Percentiles rank a stretch among this genome's conserved stretches.
Conservation (phyloP, 2,113 vertebrate species). For the Xenopus tropicalis region DNA sequence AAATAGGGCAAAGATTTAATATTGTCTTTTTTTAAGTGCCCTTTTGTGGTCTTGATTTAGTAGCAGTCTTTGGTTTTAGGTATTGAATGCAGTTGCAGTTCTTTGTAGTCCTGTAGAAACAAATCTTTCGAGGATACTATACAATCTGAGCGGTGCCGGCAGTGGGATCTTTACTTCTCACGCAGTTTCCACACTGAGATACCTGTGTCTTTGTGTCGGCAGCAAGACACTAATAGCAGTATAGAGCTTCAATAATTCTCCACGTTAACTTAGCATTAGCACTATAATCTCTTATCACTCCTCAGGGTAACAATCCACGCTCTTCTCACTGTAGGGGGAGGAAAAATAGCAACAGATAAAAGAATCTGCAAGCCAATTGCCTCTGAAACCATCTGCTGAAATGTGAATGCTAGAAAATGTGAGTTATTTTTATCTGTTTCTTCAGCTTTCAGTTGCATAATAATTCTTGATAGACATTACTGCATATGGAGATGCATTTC, state of each 20-base stretch:
- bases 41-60: neutral
- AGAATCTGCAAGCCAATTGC: conserved; percentile 39
- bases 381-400: conserved; percentile 41
- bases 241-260: neutral
- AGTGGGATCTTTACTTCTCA: neutral
- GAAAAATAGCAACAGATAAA: conserved; percentile 43
- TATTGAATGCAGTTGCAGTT: neutral
- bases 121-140: neutral
- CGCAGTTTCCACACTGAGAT: neutral
- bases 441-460: conserved; percentile 43
- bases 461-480: conserved; percentile 43
- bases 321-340: conserved; percentile 14
- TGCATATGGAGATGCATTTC: conserved; percentile 38
- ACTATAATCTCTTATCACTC: conserved; percentile 5
- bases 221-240: neutral
- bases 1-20: neutral
- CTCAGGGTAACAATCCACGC: conserved; percentile 11
- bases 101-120: neutral
- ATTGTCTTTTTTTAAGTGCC: neutral
- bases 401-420: conserved; percentile 30
- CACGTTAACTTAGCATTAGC: conserved; percentile 5
- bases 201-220: neutral
- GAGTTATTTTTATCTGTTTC: conserved; percentile 43
- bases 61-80: neutral
- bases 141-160: neutral